Evolutionary conservation across 2,888 invertebrate species (phyloP).

Genomic region (Agrotis exclamationis): DNA sequence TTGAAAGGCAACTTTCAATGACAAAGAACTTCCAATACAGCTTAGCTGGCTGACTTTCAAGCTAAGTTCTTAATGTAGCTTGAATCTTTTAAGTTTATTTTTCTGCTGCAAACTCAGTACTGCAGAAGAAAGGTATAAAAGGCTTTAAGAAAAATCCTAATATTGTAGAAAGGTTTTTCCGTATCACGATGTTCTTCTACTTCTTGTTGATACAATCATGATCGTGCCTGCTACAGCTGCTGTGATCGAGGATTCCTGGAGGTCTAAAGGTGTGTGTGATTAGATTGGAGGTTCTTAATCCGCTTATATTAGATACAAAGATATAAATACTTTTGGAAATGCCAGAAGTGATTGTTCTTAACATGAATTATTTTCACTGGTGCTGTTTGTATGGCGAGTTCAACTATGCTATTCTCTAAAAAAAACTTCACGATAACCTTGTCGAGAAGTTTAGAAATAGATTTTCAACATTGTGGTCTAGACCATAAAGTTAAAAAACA

Average conservation of each 20-base stretch:
- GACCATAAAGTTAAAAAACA: no score
- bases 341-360: background rate
- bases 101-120: background rate
- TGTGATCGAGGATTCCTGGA: conserved; percentile 17
- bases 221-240: conserved; percentile 1
- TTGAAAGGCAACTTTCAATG: conserved; percentile 27
- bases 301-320: background rate
- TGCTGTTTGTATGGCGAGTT: no score
- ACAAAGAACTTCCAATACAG: conserved; percentile 12
- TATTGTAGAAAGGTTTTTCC: conserved; percentile 39
- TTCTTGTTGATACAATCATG: conserved; percentile 1
- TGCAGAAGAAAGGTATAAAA: background rate
- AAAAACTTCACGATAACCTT: no score
- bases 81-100: conserved; percentile 23
- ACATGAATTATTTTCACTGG: background rate
- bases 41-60: conserved; percentile 19
- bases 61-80: conserved; percentile 17
- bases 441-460: no score
- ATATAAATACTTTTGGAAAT: conserved; percentile 12
- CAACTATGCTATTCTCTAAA: no score
- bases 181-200: background rate
- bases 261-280: conserved; percentile 25
- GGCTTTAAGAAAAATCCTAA: conserved; percentile 14
- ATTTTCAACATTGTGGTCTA: no score
- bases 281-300: conserved; percentile 14